Evolutionary conservation across 2,888 invertebrate species (phyloP).

Genomic region (Calephelis perditalis): DNA sequence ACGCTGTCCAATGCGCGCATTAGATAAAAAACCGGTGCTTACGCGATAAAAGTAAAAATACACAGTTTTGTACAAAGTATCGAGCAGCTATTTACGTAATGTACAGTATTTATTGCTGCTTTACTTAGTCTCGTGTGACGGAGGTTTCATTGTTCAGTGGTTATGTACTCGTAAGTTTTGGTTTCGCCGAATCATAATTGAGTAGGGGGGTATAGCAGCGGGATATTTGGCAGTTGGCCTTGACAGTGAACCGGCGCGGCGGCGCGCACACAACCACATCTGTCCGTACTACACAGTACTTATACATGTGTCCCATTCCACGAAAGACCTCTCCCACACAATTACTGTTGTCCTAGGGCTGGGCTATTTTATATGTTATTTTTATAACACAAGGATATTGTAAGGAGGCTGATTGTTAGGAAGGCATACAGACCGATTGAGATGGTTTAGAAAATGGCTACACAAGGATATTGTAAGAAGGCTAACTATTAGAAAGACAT

Average conservation of each 20-base stretch:
- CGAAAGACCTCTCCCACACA: slow-evolving; percentile 69
- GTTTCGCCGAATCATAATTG: slow-evolving; percentile 60
- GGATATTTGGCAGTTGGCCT: slow-evolving; percentile 76
- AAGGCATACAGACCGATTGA: too few species aligned
- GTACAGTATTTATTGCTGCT: slow-evolving; percentile 46
- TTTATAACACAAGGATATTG: slow-evolving; percentile 13
- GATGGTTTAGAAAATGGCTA: not conserved
- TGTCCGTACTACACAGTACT: slow-evolving; percentile 49
- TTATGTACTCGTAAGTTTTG: slow-evolving; percentile 44
- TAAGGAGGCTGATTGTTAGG: not conserved
- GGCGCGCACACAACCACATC: slow-evolving; percentile 53
- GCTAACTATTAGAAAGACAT: not conserved
- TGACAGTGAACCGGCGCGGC: slow-evolving; percentile 64
- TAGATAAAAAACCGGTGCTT: slow-evolving; percentile 16
- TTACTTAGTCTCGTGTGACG: slow-evolving; percentile 29
- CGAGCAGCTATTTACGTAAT: slow-evolving; percentile 28
- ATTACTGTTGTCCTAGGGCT: slow-evolving; percentile 42
- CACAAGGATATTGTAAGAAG: slow-evolving; percentile 9
- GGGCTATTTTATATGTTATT: slow-evolving; percentile 14
- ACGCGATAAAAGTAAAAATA: slow-evolving; percentile 17
- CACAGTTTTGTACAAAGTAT: not conserved
- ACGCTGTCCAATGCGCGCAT: slow-evolving; percentile 1
- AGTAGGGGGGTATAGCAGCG: slow-evolving; percentile 48
- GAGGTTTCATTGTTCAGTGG: slow-evolving; percentile 41
- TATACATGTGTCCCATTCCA: slow-evolving; percentile 62